These are phyloP conservation scores for Nyctalus aviator DNA, from an alignment of 2,797 vertebrate genomes.

Conservation along the genomic window DNA sequence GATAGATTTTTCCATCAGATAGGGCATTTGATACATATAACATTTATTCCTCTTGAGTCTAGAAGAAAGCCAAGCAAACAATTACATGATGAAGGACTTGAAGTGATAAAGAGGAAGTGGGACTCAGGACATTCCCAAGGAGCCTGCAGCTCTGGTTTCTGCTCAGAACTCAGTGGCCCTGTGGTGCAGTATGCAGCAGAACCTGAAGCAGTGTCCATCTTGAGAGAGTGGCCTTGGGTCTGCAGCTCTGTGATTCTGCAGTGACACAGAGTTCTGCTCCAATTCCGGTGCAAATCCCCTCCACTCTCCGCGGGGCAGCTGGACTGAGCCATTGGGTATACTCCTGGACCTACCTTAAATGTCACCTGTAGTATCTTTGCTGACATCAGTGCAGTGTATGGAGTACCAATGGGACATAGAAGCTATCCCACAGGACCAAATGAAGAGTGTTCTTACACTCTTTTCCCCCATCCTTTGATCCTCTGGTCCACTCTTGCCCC, in stretches of 20 bases:
- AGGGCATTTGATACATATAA: not conserved
- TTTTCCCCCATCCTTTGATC: no score
- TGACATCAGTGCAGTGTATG: not conserved
- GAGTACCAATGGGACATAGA: not conserved
- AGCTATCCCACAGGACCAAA: not conserved
- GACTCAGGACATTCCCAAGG: not conserved
- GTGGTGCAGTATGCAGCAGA: not conserved
- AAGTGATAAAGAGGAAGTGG: not conserved
- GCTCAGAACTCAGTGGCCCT: not conserved
- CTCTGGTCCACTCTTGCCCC: not conserved
- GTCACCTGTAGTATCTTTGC: not conserved
- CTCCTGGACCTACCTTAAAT: not conserved
- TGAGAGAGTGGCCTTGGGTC: not conserved
- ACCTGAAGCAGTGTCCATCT: not conserved
- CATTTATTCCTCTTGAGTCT: not conserved
- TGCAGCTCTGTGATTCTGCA: not conserved
- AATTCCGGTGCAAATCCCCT: not conserved
- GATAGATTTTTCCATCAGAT: not conserved
- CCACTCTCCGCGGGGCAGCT: not conserved
- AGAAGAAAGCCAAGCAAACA: not conserved
- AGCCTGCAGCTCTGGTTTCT: not conserved
- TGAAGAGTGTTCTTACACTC: not conserved
- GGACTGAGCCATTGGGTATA: not conserved
- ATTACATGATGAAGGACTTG: no score
- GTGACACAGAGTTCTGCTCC: not conserved